A percentile compares a stretch with the other conserved stretches of the same genome.
phyloP scores from a whole-genome alignment of 2,888 invertebrate species.

The Nephrotoma flavescens region DNA sequence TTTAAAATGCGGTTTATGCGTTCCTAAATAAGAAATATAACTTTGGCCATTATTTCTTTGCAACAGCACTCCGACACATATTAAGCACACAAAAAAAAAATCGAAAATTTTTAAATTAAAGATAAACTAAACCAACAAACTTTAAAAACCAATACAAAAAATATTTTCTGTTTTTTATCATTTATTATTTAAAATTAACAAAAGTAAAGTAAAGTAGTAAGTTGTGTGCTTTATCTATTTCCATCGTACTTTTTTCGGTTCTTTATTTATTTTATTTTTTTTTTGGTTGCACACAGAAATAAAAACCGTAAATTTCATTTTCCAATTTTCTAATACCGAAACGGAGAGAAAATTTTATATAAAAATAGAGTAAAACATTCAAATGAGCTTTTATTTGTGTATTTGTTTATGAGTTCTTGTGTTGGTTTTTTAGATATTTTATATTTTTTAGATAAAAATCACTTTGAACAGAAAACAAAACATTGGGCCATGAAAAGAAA shows the following conservation, averaged over 20 bases:
- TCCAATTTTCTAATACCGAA: not conserved
- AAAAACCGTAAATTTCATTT: not conserved
- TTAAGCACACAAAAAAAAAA: too few species aligned
- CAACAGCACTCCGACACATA: too few species aligned
- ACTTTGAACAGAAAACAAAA: not conserved
- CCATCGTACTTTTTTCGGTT: not conserved
- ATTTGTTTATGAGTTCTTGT: not conserved
- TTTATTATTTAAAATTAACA: not conserved
- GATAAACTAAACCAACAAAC: not conserved
- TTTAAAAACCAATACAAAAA: not conserved
- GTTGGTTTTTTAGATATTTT: not conserved
- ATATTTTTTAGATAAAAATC: not conserved
- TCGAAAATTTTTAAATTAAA: not conserved
- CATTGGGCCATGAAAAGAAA: not conserved
- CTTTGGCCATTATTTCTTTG: too few species aligned
- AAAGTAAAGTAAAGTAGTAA: not conserved
- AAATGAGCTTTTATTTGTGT: not conserved
- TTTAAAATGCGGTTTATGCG: not conserved
- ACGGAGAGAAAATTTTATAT: not conserved
- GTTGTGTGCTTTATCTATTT: not conserved
- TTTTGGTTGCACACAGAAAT: not conserved
- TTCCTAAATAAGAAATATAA: not conserved
- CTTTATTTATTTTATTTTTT: not conserved
- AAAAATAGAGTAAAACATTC: not conserved
- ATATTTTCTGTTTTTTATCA: not conserved